Evolutionary conservation across 2,797 vertebrate species (phyloP), one percentile per base, ranked within the genome.

Genomic region (Liasis olivaceus): DNA sequence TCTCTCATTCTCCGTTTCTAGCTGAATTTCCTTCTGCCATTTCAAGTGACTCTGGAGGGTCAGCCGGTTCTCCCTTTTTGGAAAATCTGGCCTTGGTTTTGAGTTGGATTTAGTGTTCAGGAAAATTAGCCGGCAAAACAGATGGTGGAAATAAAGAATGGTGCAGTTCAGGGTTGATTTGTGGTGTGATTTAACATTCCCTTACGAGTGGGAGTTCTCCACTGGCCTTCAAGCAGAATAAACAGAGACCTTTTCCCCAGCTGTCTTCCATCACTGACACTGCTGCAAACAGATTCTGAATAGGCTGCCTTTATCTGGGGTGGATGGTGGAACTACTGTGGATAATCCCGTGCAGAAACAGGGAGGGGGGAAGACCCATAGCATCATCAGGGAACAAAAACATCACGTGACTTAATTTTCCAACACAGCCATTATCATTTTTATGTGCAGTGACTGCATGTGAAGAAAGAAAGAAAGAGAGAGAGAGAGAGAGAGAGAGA

Each of bases 221-320:
- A 93, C 95, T 96, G 96, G 91, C 95, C 96, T 96, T 95, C 95
- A 94, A 95, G 94, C 88, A 59, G 93, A 96, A 96, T 95, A 93
- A 96, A 95, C 94, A 63, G 77, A 95, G 85, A 95, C 42, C 13
- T 0, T 47, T 0, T 91, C 72, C 88, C n/a, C 97, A 97, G 97
- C 97, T 98, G 97, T 96, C 96, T 98, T 95, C 95, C 96, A 96
- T 98, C 97, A 97, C 92, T 84, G 93, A 3, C 47, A 95, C 94
- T 66, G 89, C 94, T 95, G 93, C 93, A 93, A 95, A 96, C 93
- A 95, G 92, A 93, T 95, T 94, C 87, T 91, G 87, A 94, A 77
- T 92, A 0, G 88, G 85, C 88, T 88, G 54, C 63, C 94, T 95
- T 94, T 2, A 0, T 93, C 95, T 95, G 87, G 91, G 92, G 90